phyloP scores from a whole-genome alignment of 2,113 vertebrate species.

The Antigone vipio region DNA sequence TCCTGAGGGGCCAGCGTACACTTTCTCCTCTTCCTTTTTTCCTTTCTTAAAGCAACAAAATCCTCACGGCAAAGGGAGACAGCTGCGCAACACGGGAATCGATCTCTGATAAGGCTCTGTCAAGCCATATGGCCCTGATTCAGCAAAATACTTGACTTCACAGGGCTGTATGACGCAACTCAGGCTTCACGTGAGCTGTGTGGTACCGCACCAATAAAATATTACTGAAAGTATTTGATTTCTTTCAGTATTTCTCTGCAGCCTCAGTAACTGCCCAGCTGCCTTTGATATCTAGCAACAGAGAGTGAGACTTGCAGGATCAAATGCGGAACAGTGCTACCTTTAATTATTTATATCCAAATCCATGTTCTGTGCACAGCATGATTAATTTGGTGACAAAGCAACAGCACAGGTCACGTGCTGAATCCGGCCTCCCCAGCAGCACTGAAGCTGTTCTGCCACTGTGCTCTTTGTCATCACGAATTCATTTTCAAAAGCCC shows the following conservation, averaged over 20 bases:
- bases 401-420: neutral
- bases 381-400: constrained; percentile 20
- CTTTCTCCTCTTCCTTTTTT: neutral
- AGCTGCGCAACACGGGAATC: neutral
- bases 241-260: neutral
- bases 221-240: neutral
- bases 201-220: neutral
- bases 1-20: neutral
- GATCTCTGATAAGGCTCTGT: neutral
- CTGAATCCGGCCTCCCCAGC: neutral
- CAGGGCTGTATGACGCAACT: rapidly evolving
- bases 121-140: neutral
- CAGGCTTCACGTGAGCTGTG: neutral
- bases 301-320: neutral
- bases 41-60: neutral
- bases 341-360: constrained; percentile 12
- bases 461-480: neutral
- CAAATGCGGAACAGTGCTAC: neutral
- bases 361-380: neutral
- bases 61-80: neutral
- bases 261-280: neutral
- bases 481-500: neutral
- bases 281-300: neutral
- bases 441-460: neutral
- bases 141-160: neutral